These are phyloP conservation scores for Drosophila lacicola DNA, from an alignment of 2,888 invertebrate genomes.

Conservation along the genomic window DNA sequence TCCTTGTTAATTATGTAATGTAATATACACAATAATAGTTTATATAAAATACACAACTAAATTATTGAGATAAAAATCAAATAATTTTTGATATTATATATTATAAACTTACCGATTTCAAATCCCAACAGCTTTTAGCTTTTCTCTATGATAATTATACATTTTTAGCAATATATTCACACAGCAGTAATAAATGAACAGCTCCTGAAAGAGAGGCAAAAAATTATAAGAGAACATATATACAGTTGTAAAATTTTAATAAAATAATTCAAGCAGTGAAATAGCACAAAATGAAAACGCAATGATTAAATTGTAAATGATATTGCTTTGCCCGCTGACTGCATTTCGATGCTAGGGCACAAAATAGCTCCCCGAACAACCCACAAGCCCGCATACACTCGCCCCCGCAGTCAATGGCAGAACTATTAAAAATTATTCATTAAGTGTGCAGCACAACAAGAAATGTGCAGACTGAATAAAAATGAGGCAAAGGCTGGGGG, in stretches of 20 bases:
- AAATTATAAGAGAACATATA: neutral
- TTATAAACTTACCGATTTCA: too few relatives aligned
- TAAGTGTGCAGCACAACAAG: conserved; percentile 70
- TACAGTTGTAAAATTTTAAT: neutral
- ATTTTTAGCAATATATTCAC: too few relatives aligned
- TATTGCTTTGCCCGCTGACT: conserved; percentile 27
- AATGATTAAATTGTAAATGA: conserved; percentile 35
- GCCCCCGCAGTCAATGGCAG: conserved; percentile 38
- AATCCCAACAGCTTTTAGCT: too few relatives aligned
- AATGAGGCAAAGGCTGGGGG: conserved; percentile 51
- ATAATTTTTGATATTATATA: too few relatives aligned
- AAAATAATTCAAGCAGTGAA: neutral
- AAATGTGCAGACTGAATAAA: conserved; percentile 62
- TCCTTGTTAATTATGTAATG: too few relatives aligned
- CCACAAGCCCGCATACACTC: neutral
- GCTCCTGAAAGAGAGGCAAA: too few relatives aligned
- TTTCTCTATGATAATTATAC: too few relatives aligned
- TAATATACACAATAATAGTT: too few relatives aligned
- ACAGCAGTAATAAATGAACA: too few relatives aligned
- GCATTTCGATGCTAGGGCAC: conserved; percentile 10
- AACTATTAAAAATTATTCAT: conserved; percentile 77
- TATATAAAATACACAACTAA: too few relatives aligned
- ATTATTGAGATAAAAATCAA: too few relatives aligned
- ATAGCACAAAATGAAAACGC: conserved; percentile 10
- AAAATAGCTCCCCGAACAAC: conserved; percentile 12